A percentile compares a stretch with the other conserved stretches of the same genome.
Conservation (phyloP, 2,113 vertebrate species). For the Campylomormyrus tamandua region DNA sequence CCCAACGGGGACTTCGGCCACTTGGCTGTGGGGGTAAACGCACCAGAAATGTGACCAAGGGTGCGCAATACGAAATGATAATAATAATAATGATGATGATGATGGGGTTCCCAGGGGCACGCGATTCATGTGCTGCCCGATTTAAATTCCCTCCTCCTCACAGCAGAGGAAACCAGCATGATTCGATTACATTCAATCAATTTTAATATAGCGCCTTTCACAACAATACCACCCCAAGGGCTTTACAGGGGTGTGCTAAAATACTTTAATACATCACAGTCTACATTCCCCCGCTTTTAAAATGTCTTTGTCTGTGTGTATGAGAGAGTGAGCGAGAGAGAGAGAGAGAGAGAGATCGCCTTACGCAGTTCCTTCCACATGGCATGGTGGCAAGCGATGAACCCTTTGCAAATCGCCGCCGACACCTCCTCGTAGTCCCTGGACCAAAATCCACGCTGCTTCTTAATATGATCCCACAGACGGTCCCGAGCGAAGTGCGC, state of each 20-base stretch:
- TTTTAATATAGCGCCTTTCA: not conserved
- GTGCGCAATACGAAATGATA: not conserved
- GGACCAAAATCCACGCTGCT: slow-evolving; percentile 85
- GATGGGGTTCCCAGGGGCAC: not conserved
- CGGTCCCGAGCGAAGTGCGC: slow-evolving; percentile 84
- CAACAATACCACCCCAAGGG: not conserved
- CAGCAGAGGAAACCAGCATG: not conserved
- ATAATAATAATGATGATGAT: not conserved
- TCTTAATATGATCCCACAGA: slow-evolving; percentile 84
- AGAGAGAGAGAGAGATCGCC: not conserved
- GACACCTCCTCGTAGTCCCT: slow-evolving; percentile 80
- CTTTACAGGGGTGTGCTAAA: not conserved
- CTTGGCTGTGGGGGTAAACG: slow-evolving; percentile 63
- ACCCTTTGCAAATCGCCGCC: slow-evolving; percentile 83
- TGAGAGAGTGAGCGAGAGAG: too few species aligned
- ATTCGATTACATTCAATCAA: not conserved
- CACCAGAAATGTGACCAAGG: not conserved
- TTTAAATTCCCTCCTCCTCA: not conserved
- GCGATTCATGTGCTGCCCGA: not conserved
- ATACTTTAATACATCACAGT: not conserved
- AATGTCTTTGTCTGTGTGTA: not conserved
- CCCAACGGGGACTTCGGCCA: slow-evolving; percentile 96
- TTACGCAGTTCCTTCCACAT: slow-evolving; percentile 98
- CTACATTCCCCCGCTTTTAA: not conserved
- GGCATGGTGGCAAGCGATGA: slow-evolving; percentile 89